Evolutionary conservation across 2,888 invertebrate species (phyloP).

Genomic region (Laothoe populi): DNA sequence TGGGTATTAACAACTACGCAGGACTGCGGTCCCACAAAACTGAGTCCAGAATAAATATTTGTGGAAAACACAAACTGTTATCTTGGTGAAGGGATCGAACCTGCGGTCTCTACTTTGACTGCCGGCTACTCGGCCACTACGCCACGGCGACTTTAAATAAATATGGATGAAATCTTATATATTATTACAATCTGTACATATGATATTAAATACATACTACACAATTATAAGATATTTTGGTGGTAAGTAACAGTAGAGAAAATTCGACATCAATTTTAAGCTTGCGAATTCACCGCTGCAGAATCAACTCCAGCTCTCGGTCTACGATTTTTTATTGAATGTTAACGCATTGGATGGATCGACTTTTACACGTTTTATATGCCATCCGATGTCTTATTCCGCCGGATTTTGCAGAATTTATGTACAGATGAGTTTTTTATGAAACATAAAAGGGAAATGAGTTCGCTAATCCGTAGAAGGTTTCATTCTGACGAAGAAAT

Average conservation of each 20-base stretch:
- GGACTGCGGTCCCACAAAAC: no score
- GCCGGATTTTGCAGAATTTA: constrained; percentile 9
- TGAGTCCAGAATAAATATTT: no score
- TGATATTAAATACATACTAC: no score
- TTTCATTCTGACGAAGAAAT: neutral
- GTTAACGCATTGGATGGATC: constrained; percentile 31
- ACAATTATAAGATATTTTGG: no score
- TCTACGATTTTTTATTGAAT: constrained; percentile 37
- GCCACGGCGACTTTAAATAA: no score
- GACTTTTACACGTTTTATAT: constrained; percentile 5
- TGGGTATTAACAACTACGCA: no score
- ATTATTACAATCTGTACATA: no score
- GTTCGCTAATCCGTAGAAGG: constrained; percentile 1
- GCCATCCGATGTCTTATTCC: constrained; percentile 16
- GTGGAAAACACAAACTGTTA: no score
- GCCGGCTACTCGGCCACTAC: no score
- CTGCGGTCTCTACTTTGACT: no score
- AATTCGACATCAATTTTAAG: neutral
- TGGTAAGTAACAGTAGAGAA: neutral
- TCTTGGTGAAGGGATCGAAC: no score
- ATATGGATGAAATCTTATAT: no score
- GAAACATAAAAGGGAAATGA: constrained; percentile 8
- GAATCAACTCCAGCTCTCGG: neutral
- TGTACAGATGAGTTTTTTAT: constrained; percentile 9
- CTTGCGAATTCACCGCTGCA: neutral